Conservation (phyloP, 2,888 invertebrate genomes). For the Nysson spinosus region DNA sequence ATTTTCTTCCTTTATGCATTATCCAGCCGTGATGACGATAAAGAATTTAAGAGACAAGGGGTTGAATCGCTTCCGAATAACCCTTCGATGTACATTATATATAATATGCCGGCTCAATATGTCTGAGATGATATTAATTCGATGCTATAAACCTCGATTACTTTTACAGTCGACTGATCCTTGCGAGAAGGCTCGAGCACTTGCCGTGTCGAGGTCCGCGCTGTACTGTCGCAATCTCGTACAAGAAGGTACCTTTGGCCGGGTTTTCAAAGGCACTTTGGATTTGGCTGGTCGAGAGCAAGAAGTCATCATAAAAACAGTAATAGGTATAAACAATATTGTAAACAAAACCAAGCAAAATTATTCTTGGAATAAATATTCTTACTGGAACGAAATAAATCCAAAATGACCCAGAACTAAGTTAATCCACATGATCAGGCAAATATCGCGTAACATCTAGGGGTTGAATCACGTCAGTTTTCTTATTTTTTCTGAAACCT, state of each 20-base stretch:
- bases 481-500: too few species aligned
- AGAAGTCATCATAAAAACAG: slow-evolving; percentile 92
- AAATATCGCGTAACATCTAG: too few species aligned
- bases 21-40: slow-evolving; percentile 29
- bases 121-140: too few species aligned
- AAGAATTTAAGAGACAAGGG: neutral
- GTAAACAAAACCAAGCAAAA: too few species aligned
- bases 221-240: slow-evolving; percentile 81
- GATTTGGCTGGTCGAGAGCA: slow-evolving; percentile 82
- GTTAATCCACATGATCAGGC: too few species aligned
- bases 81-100: too few species aligned
- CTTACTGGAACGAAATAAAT: too few species aligned
- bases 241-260: slow-evolving; percentile 93
- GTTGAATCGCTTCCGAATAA: slow-evolving; percentile 22
- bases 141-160: too few species aligned
- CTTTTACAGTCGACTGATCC: slow-evolving; percentile 77
- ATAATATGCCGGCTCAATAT: too few species aligned
- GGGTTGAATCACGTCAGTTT: too few species aligned
- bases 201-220: slow-evolving; percentile 81
- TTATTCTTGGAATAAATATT: too few species aligned
- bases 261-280: slow-evolving; percentile 88
- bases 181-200: slow-evolving; percentile 81
- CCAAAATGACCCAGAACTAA: too few species aligned
- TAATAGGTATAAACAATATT: slow-evolving; percentile 83
- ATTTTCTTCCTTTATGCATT: slow-evolving; percentile 43